Base-by-base conservation (phyloP, 1,140 invertebrate genomes). In the Teleogryllus occipitalis region DNA sequence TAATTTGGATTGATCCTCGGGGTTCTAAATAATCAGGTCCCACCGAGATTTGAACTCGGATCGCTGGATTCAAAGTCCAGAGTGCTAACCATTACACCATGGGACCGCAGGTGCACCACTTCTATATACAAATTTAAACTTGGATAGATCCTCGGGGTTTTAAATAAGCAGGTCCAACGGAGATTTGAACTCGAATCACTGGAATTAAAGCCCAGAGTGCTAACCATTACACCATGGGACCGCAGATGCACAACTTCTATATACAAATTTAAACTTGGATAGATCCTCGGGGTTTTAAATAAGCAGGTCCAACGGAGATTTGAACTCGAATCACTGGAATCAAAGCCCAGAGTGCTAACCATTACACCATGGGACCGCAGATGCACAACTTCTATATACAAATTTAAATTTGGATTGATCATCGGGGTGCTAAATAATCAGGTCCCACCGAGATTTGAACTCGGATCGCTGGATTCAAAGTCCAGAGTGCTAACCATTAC, bases 121-220 rank as follows among this genome's bases (percentile, higher is more conserved):
- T n/a, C n/a, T n/a, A n/a, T n/a, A n/a, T n/a, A n/a, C n/a, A n/a
- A n/a, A n/a, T n/a, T n/a, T n/a, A n/a, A n/a, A n/a, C n/a, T n/a
- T n/a, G n/a, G n/a, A n/a, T n/a, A n/a, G n/a, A n/a, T n/a, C n/a
- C n/a, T n/a, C n/a, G n/a, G n/a, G n/a, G n/a, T n/a, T n/a, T 39
- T 39, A 2, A 39, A 2, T 39, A 39, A 39, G 5, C 27, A 39
- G 27, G 27, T 39, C 27, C 27, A n/a, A 87, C 87, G 87, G 88
- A 89, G 87, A 89, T 87, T 89, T 87, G 88, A 89, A 89, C 88
- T 89, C 88, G 87, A 86, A 89, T 90, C 88, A 88, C 89, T 89
- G 89, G 89, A 90, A 89, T 90, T 88, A 90, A 86, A 90, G 88
- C 89, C 88, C 89, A 89, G 88, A 90, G 88, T 90, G 89, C 89